Evolutionary conservation across 2,888 invertebrate species (phyloP), one percentile per base, ranked within the genome.

Genomic region (Baccha elongata): DNA sequence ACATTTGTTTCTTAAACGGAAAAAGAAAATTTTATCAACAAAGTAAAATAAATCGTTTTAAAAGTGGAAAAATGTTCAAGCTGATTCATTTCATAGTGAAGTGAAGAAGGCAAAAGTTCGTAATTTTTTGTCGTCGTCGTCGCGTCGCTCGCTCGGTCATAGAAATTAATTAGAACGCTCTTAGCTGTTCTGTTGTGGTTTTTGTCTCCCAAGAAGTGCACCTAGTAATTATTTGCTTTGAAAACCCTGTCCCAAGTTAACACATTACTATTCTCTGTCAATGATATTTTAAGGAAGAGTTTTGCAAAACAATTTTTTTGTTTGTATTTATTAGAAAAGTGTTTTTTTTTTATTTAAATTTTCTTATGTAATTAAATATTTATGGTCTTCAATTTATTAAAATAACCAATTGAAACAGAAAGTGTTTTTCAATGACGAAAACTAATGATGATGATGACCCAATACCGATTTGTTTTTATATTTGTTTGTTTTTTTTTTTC

Each of bases 281-380:
- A n/a, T n/a, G 42, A 19, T 44, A 44, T n/a, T 29, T 17, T 29
- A 44, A 44, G 21, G 21, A 62, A 69, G n/a, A 64, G 60, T 42
- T 67, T 48, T 40, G 58, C 35, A 13, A 32, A 52, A 17, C 17
- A 46, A 17, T 10, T 37, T 55, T 23, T 7, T 69, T 62, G 10
- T 29, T 42, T 48, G n/a, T 48, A 67, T 79, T 67, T 46, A 48
- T 52, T 26, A 10, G n/a, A 3, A 23, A 48, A 8, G 62, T 53
- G 11, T 46, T 17, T 50, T 74, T 46, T 17, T 50, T 74, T 55
- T 52, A 52, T 69, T 81, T 65, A 13, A 48, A 53, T 81, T 81
- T 72, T 81, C 75, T 81, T 81, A 81, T 81, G 75, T 81, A 81
- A 81, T 81, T 65, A 23, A 11, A 64, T 68, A 68, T 75, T 60